phyloP scores from a whole-genome alignment of 30 jellyfish, hydroid and myxozoan species.

The Haliclystus octoradiatus region DNA sequence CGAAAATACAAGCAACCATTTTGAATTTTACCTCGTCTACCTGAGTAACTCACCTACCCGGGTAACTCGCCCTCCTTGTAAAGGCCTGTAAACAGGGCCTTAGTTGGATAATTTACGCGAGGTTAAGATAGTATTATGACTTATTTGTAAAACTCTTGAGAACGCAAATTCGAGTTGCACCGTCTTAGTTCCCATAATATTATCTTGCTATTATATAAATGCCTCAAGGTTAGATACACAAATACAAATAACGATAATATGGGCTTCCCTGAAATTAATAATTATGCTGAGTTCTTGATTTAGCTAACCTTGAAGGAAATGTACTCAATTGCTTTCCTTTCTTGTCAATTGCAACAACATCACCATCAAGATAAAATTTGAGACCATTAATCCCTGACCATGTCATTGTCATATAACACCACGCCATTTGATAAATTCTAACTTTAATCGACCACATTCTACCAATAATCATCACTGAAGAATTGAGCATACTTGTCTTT shows the following conservation, averaged over 20 bases:
- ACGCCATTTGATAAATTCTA: constrained; percentile 12
- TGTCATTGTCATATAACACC: constrained; percentile 58
- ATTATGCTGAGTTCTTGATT: neutral
- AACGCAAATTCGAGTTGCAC: too few relatives aligned
- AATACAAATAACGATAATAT: too few relatives aligned
- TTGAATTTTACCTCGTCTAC: too few relatives aligned
- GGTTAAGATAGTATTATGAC: too few relatives aligned
- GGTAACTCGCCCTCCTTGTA: too few relatives aligned
- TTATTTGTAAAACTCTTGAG: neutral
- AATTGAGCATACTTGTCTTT: constrained; percentile 7
- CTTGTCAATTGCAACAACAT: constrained; percentile 18
- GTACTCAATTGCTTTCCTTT: constrained; percentile 3
- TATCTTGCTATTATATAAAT: too few relatives aligned
- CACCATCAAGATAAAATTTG: constrained; percentile 54
- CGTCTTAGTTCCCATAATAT: neutral
- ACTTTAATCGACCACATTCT: constrained; percentile 42
- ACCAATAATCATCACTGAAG: constrained; percentile 30
- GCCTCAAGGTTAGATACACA: too few relatives aligned
- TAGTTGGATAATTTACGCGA: too few relatives aligned
- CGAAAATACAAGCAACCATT: too few relatives aligned
- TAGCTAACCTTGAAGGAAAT: constrained; percentile 13
- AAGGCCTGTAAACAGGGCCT: too few relatives aligned
- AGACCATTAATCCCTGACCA: constrained; percentile 67
- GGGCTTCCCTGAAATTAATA: too few relatives aligned
- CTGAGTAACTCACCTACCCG: too few relatives aligned